phyloP scores from a whole-genome alignment of 92 coral and sea anemone species.

The Actinernus sp. region DNA sequence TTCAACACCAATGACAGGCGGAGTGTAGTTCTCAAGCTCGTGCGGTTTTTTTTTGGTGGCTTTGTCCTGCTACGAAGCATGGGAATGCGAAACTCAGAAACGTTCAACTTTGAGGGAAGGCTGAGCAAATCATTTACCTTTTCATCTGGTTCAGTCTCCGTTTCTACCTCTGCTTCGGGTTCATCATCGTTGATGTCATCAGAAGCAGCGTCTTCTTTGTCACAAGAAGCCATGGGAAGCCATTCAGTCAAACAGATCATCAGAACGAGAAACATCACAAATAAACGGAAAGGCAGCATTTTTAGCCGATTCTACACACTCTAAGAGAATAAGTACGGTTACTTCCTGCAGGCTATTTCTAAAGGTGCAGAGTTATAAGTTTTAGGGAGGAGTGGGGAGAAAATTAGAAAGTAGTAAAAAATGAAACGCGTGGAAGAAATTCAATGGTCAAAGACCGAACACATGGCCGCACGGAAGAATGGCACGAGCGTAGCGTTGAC shows the following conservation, averaged over 20 bases:
- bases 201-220: slow-evolving; percentile 40
- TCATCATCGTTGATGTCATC: slow-evolving; percentile 65
- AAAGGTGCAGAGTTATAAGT: slow-evolving; percentile 20
- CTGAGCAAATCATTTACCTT: slow-evolving; percentile 40
- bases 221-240: slow-evolving; percentile 28
- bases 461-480: slow-evolving; percentile 70
- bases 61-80: slow-evolving; percentile 68
- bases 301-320: background rate
- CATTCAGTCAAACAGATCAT: slow-evolving; percentile 15
- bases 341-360: background rate
- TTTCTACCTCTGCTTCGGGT: slow-evolving; percentile 65
- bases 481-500: slow-evolving; percentile 19
- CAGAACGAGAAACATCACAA: slow-evolving; percentile 7
- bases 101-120: no score
- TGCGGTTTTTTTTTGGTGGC: slow-evolving; percentile 58
- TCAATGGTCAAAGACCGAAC: slow-evolving; percentile 87
- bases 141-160: slow-evolving; percentile 75
- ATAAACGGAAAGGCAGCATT: slow-evolving; percentile 28
- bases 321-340: background rate
- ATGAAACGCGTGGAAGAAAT: slow-evolving; percentile 94
- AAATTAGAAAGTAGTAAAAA: slow-evolving; percentile 38
- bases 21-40: slow-evolving; percentile 68
- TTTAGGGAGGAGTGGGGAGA: slow-evolving; percentile 14
- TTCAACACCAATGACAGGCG: slow-evolving; percentile 77
- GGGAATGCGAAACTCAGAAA: no score